A percentile compares a stretch with the other conserved stretches of the same genome.
phyloP scores from a whole-genome alignment of 2,797 vertebrate genomes.

The Acanthopagrus latus region DNA sequence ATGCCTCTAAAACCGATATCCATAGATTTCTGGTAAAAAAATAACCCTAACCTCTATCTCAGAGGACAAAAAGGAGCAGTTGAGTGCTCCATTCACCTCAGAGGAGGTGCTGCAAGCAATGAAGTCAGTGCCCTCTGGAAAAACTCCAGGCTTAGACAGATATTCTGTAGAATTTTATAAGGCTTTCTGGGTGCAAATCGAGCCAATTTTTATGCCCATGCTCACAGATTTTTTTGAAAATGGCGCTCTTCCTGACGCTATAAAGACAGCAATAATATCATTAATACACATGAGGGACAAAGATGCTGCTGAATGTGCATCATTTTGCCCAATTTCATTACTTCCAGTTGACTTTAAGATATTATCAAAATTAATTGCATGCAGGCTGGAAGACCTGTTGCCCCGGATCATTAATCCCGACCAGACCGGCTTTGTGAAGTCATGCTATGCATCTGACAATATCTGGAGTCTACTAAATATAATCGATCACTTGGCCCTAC shows the following conservation, averaged over 20 bases:
- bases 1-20: too few relatives aligned
- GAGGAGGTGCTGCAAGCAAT: slow-evolving; percentile 9
- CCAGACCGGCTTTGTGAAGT: slow-evolving; percentile 1
- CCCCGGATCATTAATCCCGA: neutral
- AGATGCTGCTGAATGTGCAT: neutral
- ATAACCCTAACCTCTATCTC: neutral
- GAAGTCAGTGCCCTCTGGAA: slow-evolving; percentile 2
- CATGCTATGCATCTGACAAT: slow-evolving; percentile 1
- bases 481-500: neutral
- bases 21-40: too few relatives aligned
- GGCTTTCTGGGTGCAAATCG: slow-evolving; percentile 5
- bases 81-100: slow-evolving; percentile 3
- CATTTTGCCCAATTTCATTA: slow-evolving; percentile 1
- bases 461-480: neutral
- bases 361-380: slow-evolving; percentile 1
- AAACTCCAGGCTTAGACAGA: neutral
- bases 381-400: neutral
- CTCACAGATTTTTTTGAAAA: neutral
- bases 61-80: neutral
- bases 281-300: neutral
- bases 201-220: slow-evolving; percentile 9
- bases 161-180: slow-evolving; percentile 15
- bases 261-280: slow-evolving; percentile 8
- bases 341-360: slow-evolving; percentile 16
- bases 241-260: neutral